A percentile compares a stretch with the other conserved stretches of the same genome.
These are phyloP conservation scores for Yponomeuta plumbellus DNA, from an alignment of 2,888 invertebrate species.

Conservation along the genomic window DNA sequence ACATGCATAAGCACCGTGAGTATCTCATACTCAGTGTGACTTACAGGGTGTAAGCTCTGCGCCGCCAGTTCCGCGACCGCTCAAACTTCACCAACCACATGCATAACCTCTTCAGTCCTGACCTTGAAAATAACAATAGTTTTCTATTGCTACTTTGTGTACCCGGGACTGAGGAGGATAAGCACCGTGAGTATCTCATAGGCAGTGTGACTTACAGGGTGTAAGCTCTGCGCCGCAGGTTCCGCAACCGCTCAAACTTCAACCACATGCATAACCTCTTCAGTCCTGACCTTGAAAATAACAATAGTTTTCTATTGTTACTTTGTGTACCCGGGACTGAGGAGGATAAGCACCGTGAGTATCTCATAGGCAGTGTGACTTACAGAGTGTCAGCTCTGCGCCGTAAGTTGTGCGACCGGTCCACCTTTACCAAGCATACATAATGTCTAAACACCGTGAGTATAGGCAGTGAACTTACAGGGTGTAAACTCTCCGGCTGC, in stretches of 20 bases:
- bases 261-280: constrained; percentile 74
- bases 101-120: too few relatives aligned
- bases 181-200: constrained; percentile 35
- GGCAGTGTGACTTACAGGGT: too few relatives aligned
- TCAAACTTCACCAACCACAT: constrained; percentile 82
- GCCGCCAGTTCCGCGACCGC: constrained; percentile 63
- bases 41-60: too few relatives aligned
- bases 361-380: background rate
- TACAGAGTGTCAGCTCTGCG: too few relatives aligned
- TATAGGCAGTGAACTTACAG: background rate
- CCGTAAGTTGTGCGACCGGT: constrained; percentile 69
- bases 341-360: constrained; percentile 43
- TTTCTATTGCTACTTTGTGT: too few relatives aligned
- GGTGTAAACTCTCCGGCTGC: too few relatives aligned
- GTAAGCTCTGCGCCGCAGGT: too few relatives aligned
- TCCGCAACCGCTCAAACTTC: constrained; percentile 80
- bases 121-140: too few relatives aligned
- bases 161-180: too few relatives aligned
- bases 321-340: too few relatives aligned
- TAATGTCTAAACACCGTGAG: constrained; percentile 45
- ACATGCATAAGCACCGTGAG: constrained; percentile 54
- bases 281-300: too few relatives aligned
- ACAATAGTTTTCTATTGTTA: too few relatives aligned
- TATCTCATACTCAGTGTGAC: background rate
- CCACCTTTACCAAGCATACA: constrained; percentile 79